Evolutionary conservation across 1,140 invertebrate species (phyloP), one percentile per base, ranked within the genome.

Genomic region (Panulirus ornatus): DNA sequence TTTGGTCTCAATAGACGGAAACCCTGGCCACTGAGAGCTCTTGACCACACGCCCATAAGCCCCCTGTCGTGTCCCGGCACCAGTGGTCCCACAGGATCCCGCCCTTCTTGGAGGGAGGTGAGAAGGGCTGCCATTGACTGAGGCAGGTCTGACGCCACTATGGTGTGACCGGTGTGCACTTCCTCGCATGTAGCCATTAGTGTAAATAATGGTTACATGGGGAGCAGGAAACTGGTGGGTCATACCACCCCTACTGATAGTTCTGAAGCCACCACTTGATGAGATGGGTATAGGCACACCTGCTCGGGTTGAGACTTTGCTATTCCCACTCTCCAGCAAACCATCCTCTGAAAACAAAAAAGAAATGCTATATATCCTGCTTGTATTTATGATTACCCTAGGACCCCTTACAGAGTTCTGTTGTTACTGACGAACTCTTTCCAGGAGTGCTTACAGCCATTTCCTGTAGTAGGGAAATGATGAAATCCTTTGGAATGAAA

Each of bases 11-110:
- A 63, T 58, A 22, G 83, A 75, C 16, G 88, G 88, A n/a, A 89
- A 89, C 16, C 88, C 88, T 9, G 88, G 88, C 88, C 88, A 89
- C 8, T 42, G 88, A 22, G 75, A 79, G 16, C 88, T 84, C n/a
- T 54, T 83, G 30, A 38, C 22, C 3, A 11, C 36, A 36, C 42
- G n/a, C 27, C 40, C 79, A 38, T 83, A 34, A 38, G n/a, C 58
- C 27, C 76, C 44, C 16, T 36, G 30, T 2, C 19, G 30, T 30
- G 44, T 63, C 19, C n/a, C n/a, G n/a, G n/a, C n/a, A n/a, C n/a
- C n/a, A n/a, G n/a, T n/a, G n/a, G n/a, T n/a, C n/a, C 44, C 42
- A 22, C 44, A 44, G 8, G 71, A 3, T 19, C 14, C 71, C 42
- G 16, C 71, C 11, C 47, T 30, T 14, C 44, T 44, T 1, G 63